phyloP scores from a whole-genome alignment of 2,888 invertebrate genomes.

The Caenorhabditis panamensis region DNA sequence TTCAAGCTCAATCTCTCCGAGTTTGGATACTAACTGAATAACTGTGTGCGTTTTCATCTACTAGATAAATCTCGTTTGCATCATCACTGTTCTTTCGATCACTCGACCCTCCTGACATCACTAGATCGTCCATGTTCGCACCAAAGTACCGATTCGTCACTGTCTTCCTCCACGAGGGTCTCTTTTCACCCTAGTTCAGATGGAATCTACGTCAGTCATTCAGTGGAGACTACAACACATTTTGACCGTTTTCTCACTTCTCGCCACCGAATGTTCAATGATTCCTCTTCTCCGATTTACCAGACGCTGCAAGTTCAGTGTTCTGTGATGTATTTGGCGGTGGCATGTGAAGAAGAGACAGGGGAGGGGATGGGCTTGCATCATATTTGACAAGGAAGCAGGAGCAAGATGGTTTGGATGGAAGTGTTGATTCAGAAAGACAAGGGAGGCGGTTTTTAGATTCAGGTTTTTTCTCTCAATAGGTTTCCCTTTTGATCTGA shows the following conservation, averaged over 20 bases:
- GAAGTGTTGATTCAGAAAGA: too few species aligned
- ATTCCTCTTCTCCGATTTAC: neutral
- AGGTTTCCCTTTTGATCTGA: too few species aligned
- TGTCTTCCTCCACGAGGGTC: neutral
- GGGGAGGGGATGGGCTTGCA: neutral
- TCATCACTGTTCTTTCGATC: too few species aligned
- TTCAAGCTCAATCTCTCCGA: too few species aligned
- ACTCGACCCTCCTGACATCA: neutral
- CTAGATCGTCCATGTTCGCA: neutral
- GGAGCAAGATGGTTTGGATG: too few species aligned
- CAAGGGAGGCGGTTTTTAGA: too few species aligned
- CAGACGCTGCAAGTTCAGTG: constrained; percentile 26
- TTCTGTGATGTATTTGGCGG: constrained; percentile 18
- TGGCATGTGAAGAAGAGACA: constrained; percentile 24
- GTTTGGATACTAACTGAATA: too few species aligned
- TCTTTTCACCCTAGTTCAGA: neutral
- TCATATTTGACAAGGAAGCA: neutral
- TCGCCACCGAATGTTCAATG: constrained; percentile 5
- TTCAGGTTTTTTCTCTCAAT: too few species aligned
- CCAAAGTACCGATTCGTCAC: constrained; percentile 14
- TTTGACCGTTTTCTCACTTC: constrained; percentile 2
- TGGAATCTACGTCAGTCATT: neutral
- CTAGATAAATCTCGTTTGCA: too few species aligned
- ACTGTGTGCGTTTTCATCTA: too few species aligned
- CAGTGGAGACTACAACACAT: constrained; percentile 5